phyloP scores from a whole-genome alignment of 2,888 invertebrate species.

The Baccha elongata region DNA sequence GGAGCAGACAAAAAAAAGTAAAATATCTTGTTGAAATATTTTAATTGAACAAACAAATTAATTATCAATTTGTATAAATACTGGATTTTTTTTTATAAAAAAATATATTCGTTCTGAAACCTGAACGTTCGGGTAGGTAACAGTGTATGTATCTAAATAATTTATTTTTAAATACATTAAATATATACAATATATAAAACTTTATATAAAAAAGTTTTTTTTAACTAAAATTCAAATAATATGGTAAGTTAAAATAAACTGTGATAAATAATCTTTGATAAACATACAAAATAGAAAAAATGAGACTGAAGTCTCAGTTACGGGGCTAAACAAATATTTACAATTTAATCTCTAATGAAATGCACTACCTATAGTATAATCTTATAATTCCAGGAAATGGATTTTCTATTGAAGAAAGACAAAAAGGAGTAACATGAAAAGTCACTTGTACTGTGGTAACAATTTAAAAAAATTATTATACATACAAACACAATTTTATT shows the following conservation, averaged over 20 bases:
- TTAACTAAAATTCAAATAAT: slow-evolving; percentile 31
- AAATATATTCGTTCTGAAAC: neutral
- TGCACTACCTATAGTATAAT: slow-evolving; percentile 42
- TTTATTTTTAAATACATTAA: too few relatives aligned
- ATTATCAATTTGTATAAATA: neutral
- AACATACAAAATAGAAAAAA: neutral
- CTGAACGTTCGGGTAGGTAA: neutral
- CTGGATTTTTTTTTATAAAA: too few relatives aligned
- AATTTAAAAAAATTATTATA: neutral
- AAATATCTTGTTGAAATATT: neutral
- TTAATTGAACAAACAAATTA: neutral
- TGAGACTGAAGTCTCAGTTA: neutral
- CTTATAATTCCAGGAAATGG: slow-evolving; percentile 63
- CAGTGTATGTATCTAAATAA: too few relatives aligned
- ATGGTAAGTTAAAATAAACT: slow-evolving; percentile 59
- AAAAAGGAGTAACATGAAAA: slow-evolving; percentile 55
- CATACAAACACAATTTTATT: neutral
- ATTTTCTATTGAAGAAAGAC: slow-evolving; percentile 51
- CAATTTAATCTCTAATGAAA: slow-evolving; percentile 28
- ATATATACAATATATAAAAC: neutral
- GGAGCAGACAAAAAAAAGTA: too few relatives aligned
- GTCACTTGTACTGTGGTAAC: slow-evolving; percentile 39
- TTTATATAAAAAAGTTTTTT: slow-evolving; percentile 6
- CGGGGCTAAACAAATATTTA: neutral
- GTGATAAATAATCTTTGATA: slow-evolving; percentile 25